Evolutionary conservation across 1,140 invertebrate species (phyloP).

Genomic region (Drosophila sucinea): DNA sequence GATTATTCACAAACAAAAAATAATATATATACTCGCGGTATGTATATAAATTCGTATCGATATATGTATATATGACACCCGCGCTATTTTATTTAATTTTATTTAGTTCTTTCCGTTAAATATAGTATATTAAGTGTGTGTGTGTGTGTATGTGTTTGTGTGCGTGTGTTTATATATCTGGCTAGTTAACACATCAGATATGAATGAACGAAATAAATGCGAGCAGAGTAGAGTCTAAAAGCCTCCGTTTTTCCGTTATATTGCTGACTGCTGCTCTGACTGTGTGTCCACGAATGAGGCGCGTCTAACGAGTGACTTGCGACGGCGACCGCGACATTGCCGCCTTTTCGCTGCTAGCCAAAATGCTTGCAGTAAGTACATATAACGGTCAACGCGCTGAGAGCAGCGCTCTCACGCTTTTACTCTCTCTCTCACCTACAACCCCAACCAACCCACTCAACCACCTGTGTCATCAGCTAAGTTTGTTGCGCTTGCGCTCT

Average conservation of each 20-base stretch:
- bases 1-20: slow-evolving; percentile 66
- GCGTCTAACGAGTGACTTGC: slow-evolving; percentile 57
- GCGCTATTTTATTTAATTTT: slow-evolving; percentile 40
- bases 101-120: slow-evolving; percentile 7
- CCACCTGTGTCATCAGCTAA: background rate
- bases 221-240: slow-evolving; percentile 7
- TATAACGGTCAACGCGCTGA: slow-evolving; percentile 38
- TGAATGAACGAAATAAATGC: slow-evolving; percentile 14
- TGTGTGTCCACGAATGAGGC: slow-evolving; percentile 62
- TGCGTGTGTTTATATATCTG: slow-evolving; percentile 17
- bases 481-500: slow-evolving; percentile 48
- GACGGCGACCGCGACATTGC: slow-evolving; percentile 27
- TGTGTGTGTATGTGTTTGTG: slow-evolving; percentile 9
- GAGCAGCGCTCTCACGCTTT: slow-evolving; percentile 7
- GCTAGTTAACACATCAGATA: slow-evolving; percentile 29
- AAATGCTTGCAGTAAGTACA: slow-evolving; percentile 25
- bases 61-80: slow-evolving; percentile 49
- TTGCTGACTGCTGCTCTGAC: background rate
- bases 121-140: slow-evolving; percentile 11
- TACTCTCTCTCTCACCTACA: background rate
- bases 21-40: slow-evolving; percentile 64
- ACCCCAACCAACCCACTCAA: background rate
- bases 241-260: slow-evolving; percentile 7
- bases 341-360: slow-evolving; percentile 1
- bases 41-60: slow-evolving; percentile 24